phyloP scores from a whole-genome alignment of 2,888 invertebrate species.

The Thera obeliscata region DNA sequence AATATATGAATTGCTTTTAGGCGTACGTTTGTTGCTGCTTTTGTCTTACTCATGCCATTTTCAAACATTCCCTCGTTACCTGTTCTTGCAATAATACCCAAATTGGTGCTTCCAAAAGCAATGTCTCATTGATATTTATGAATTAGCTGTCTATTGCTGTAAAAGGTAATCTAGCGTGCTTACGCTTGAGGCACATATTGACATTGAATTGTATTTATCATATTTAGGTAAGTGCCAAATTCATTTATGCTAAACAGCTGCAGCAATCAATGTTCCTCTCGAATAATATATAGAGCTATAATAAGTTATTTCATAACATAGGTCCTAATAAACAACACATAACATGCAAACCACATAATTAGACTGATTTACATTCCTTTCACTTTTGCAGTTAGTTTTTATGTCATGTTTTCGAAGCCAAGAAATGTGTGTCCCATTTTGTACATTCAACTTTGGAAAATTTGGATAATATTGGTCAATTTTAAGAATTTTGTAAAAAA shows the following conservation, averaged over 20 bases:
- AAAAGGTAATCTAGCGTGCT: slow-evolving; percentile 36
- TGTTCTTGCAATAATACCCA: slow-evolving; percentile 30
- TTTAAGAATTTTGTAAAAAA: slow-evolving; percentile 34
- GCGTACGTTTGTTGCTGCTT: slow-evolving; percentile 59
- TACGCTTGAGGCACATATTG: slow-evolving; percentile 40
- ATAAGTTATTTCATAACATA: slow-evolving; percentile 46
- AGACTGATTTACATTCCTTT: slow-evolving; percentile 68
- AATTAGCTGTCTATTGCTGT: slow-evolving; percentile 24
- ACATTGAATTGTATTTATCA: slow-evolving; percentile 44
- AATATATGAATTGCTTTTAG: slow-evolving; percentile 64
- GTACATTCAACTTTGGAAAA: slow-evolving; percentile 36
- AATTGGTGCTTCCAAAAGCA: slow-evolving; percentile 41
- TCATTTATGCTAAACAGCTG: slow-evolving; percentile 50
- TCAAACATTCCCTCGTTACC: slow-evolving; percentile 50
- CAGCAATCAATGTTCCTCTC: slow-evolving; percentile 60
- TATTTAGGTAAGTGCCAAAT: slow-evolving; percentile 63
- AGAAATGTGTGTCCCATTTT: slow-evolving; percentile 40
- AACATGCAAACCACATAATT: slow-evolving; percentile 54
- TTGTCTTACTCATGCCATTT: slow-evolving; percentile 55
- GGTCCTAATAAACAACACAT: slow-evolving; percentile 43
- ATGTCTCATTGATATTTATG: slow-evolving; percentile 17
- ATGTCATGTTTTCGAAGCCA: slow-evolving; percentile 27
- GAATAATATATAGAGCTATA: slow-evolving; percentile 53
- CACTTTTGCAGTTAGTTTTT: slow-evolving; percentile 30
- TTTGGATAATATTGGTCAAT: slow-evolving; percentile 36